These are phyloP conservation scores for Pavo muticus DNA, from an alignment of 2,113 vertebrate species.

Conservation along the genomic window DNA sequence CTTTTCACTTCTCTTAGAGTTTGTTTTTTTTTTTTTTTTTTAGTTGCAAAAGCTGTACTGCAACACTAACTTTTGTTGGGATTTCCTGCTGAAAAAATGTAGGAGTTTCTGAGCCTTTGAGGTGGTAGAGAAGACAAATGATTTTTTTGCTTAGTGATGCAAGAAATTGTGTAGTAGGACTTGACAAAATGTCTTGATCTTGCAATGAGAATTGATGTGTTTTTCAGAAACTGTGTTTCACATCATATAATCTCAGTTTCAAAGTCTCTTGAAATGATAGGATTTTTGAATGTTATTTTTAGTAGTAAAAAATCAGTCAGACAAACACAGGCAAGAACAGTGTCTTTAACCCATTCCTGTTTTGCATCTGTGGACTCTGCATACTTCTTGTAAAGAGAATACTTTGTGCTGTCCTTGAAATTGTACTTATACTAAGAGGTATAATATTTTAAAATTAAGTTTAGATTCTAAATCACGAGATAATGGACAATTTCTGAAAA, in stretches of 20 bases:
- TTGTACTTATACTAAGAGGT: neutral
- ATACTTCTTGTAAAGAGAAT: neutral
- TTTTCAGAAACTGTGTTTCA: neutral
- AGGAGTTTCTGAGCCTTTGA: neutral
- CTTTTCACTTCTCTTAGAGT: neutral
- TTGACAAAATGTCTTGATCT: neutral
- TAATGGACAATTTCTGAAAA: neutral
- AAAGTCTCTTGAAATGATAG: neutral
- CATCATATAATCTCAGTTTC: neutral
- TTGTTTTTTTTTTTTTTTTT: neutral
- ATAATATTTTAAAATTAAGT: neutral
- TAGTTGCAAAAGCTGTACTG: neutral
- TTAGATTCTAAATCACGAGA: neutral
- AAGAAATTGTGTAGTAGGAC: neutral
- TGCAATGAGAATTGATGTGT: neutral
- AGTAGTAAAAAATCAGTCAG: neutral
- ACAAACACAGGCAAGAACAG: neutral
- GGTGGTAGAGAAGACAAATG: neutral
- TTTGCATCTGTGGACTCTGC: neutral
- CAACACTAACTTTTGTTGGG: neutral
- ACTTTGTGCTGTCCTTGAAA: neutral
- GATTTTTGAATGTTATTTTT: neutral
- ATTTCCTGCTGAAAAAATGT: neutral
- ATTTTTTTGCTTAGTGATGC: neutral
- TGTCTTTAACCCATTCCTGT: neutral